Evolutionary conservation across 2,797 vertebrate species (phyloP), one percentile per base, ranked within the genome.

Genomic region (Tragelaphus oryx): DNA sequence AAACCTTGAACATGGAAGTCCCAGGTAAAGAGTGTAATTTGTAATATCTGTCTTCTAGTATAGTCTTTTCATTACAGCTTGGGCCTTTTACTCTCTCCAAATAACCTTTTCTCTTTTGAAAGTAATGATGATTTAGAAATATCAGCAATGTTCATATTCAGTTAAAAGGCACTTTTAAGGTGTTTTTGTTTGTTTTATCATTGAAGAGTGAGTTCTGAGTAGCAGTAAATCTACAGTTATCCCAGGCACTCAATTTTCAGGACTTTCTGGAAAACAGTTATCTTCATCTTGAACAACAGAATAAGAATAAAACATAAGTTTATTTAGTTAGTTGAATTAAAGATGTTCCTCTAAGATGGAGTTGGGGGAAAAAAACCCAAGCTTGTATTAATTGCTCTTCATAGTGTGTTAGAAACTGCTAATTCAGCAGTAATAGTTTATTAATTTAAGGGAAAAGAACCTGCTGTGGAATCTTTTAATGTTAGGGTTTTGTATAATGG

Each of bases 401-500:
- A 44, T 83, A 91, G 57, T 86, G 26, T 94, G 26, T 86, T 94
- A 84, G 46, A 84, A 65, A 33, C 76, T 71, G 78, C n/a, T 92
- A 65, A 88, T 52, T 85, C 62, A 95, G 83, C 54, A 92, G n/a
- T 95, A 91, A 59, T 2, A 44, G 10, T 89, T 96, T 85, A 41
- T 78, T 92, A 82, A 85, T 87, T 30, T 94, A 86, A 91, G 33
- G 41, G 33, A 46, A 76, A 59, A 84, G 68, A 75, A 62, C 48
- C 59, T 94, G 59, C 74, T 96, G 46, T 91, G 86, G 68, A 88
- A 57, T 80, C 55, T 89, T 90, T 96, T 93, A 60, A 87, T 95
- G 48, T 91, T 94, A 97, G 92, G 86, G 76, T 93, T 95, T 97
- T 97, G 46, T 94, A 12, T 95, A 88, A 91, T 96, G 95, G 85